Evolutionary conservation across 2,888 invertebrate genomes (phyloP).

Genomic region (Arctia plantaginis): DNA sequence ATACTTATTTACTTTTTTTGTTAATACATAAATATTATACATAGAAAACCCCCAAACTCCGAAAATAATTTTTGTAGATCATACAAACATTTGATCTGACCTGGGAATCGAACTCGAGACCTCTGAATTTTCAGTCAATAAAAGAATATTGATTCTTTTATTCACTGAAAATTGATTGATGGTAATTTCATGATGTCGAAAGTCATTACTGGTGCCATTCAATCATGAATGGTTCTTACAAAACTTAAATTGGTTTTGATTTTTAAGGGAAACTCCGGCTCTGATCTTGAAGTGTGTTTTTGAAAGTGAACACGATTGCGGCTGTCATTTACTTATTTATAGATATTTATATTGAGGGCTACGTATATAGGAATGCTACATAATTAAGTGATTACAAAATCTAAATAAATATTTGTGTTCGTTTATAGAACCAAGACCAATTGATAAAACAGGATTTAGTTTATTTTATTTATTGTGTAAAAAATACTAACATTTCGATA

Average conservation of each 20-base stretch:
- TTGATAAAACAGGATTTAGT: not conserved
- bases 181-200: not conserved
- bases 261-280: not conserved
- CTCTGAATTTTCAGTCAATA: not conserved
- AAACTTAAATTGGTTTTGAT: conserved; percentile 15
- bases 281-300: not conserved
- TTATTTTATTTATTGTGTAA: not conserved
- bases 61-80: no score
- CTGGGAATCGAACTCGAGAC: no score
- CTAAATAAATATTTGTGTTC: not conserved
- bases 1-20: no score
- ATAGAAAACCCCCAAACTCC: no score
- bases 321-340: not conserved
- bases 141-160: no score
- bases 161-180: not conserved
- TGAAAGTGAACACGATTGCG: not conserved
- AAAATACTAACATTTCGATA: not conserved
- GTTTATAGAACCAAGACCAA: not conserved
- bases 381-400: not conserved
- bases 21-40: no score
- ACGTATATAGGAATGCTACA: not conserved
- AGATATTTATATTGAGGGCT: not conserved
- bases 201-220: conserved; percentile 1
- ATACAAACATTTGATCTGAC: no score
- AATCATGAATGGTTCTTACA: conserved; percentile 10